Conservation (phyloP, 2,888 invertebrate genomes). For the Empis livida region DNA sequence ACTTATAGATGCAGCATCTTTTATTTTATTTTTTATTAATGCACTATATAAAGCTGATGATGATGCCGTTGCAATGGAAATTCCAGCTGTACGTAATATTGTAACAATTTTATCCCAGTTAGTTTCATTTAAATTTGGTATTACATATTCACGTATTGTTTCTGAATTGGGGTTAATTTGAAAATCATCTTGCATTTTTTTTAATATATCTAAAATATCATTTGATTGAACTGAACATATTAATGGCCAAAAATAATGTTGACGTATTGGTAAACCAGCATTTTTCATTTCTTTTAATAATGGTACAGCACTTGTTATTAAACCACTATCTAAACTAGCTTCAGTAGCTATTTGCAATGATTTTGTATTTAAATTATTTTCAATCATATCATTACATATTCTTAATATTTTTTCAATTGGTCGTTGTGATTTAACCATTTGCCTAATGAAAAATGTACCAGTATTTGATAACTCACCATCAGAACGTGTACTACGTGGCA, state of each 20-base stretch:
- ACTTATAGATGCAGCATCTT: slow-evolving; percentile 51
- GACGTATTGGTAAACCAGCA: slow-evolving; percentile 49
- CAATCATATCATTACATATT: slow-evolving; percentile 48
- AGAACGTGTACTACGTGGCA: slow-evolving; percentile 37
- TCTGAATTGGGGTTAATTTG: slow-evolving; percentile 46
- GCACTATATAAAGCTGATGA: slow-evolving; percentile 47
- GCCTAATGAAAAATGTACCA: slow-evolving; percentile 61
- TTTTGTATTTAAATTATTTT: slow-evolving; percentile 44
- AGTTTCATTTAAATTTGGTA: slow-evolving; percentile 52
- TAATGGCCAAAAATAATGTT: slow-evolving; percentile 81
- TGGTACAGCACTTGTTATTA: slow-evolving; percentile 44
- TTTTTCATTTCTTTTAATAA: slow-evolving; percentile 51
- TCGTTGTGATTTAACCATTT: slow-evolving; percentile 52
- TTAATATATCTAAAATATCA: slow-evolving; percentile 48
- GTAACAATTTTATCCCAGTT: slow-evolving; percentile 45
- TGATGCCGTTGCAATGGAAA: slow-evolving; percentile 42
- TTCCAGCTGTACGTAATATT: slow-evolving; percentile 46
- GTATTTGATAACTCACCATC: slow-evolving; percentile 39
- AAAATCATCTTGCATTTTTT: slow-evolving; percentile 49
- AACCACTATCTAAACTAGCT: slow-evolving; percentile 42
- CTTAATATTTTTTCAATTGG: slow-evolving; percentile 49
- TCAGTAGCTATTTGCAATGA: slow-evolving; percentile 54
- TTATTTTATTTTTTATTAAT: slow-evolving; percentile 42
- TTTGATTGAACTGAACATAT: slow-evolving; percentile 46
- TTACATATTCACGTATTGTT: slow-evolving; percentile 60